phyloP scores from a whole-genome alignment of 2,113 vertebrate species.

The Pteruthius melanotis region DNA sequence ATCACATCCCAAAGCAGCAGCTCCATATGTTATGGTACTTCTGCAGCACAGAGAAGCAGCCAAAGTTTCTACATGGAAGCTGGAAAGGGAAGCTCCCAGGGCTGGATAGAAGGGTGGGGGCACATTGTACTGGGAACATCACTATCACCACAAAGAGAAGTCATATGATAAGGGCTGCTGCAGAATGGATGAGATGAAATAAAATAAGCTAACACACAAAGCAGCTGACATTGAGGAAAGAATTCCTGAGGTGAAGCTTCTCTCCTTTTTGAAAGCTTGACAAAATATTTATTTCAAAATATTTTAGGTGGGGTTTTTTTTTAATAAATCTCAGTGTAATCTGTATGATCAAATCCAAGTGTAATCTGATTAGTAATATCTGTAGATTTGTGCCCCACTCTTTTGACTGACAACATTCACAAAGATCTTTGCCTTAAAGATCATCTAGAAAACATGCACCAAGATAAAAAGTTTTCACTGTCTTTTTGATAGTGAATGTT shows the following conservation, averaged over 20 bases:
- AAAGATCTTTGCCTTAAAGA: background rate
- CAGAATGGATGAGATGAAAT: background rate
- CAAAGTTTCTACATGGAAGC: background rate
- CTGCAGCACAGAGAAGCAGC: background rate
- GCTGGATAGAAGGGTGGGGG: rapidly evolving
- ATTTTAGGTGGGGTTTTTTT: background rate
- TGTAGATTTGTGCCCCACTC: background rate
- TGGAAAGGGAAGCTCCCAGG: background rate
- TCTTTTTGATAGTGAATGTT: background rate
- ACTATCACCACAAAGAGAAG: background rate
- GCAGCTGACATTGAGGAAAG: background rate
- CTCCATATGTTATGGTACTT: background rate
- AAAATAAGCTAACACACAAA: background rate
- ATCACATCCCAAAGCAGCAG: background rate
- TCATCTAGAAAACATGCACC: background rate
- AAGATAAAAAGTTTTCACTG: background rate
- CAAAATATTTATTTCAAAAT: background rate
- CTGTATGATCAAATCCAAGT: background rate
- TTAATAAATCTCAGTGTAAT: background rate
- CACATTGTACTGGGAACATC: background rate
- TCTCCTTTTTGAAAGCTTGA: background rate
- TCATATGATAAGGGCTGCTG: background rate
- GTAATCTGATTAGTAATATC: background rate
- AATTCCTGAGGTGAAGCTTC: background rate
- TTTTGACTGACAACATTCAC: background rate